phyloP scores from a whole-genome alignment of 1,140 invertebrate species.

The Drosophila lowei region DNA sequence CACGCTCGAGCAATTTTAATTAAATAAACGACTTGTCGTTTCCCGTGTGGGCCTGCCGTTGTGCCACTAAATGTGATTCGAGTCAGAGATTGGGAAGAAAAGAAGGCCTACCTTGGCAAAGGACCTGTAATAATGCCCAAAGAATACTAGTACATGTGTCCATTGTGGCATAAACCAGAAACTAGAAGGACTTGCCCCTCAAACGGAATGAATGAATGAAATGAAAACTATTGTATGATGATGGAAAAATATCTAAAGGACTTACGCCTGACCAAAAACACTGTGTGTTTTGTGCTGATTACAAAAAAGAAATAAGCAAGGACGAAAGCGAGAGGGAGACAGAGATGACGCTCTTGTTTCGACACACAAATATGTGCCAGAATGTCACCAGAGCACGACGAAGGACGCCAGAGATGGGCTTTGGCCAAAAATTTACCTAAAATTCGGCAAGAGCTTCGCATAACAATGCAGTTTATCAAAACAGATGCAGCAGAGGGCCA shows the following conservation, averaged over 20 bases:
- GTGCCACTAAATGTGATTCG: slow-evolving; percentile 8
- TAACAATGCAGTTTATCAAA: slow-evolving; percentile 53
- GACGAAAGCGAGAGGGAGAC: neutral
- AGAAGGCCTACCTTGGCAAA: neutral
- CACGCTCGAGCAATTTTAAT: slow-evolving; percentile 3
- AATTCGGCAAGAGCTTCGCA: slow-evolving; percentile 33
- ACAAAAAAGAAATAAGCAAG: slow-evolving; percentile 23
- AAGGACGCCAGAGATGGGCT: slow-evolving; percentile 25
- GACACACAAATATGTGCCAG: slow-evolving; percentile 41
- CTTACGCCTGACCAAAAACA: slow-evolving; percentile 45
- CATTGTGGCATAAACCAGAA: neutral
- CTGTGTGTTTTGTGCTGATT: slow-evolving; percentile 25
- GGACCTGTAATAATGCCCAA: too few relatives aligned
- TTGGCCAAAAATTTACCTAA: slow-evolving; percentile 40
- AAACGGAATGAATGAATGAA: slow-evolving; percentile 13
- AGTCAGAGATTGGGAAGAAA: neutral
- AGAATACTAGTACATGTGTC: neutral
- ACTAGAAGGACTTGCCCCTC: neutral
- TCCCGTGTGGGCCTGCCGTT: neutral
- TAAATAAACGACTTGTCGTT: slow-evolving; percentile 5
- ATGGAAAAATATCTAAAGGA: slow-evolving; percentile 42
- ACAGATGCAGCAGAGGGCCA: slow-evolving; percentile 36
- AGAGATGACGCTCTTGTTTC: neutral
- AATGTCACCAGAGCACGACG: slow-evolving; percentile 26
- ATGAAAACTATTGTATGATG: slow-evolving; percentile 12